phyloP scores from a whole-genome alignment of 2,113 vertebrate species.

The Antigone vipio region DNA sequence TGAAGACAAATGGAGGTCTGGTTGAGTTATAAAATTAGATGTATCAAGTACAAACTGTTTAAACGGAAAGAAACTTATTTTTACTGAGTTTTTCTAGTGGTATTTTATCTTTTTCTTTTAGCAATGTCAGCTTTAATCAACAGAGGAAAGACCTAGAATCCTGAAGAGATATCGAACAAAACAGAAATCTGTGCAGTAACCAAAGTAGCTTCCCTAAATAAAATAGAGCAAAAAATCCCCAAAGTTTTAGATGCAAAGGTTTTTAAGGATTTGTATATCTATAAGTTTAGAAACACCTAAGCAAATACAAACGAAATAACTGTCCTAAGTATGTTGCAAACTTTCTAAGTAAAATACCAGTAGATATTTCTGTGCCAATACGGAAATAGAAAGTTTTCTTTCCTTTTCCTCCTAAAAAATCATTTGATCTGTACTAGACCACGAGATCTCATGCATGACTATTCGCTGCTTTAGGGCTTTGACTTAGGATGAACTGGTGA shows the following conservation, averaged over 20 bases:
- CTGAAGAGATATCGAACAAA: background rate
- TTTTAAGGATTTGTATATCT: background rate
- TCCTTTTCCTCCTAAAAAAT: background rate
- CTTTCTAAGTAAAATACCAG: background rate
- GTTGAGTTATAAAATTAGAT: background rate
- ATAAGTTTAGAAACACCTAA: background rate
- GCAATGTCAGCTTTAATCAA: background rate
- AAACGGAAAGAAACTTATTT: background rate
- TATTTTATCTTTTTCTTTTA: background rate
- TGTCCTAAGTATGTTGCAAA: background rate
- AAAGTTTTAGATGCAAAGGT: background rate
- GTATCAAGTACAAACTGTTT: background rate
- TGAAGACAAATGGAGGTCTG: background rate
- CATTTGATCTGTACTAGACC: background rate
- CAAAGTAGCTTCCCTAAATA: background rate
- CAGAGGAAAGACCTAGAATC: background rate
- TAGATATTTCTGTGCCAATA: background rate
- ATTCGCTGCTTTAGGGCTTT: conserved; percentile 19
- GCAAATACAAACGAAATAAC: background rate
- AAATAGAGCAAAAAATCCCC: background rate
- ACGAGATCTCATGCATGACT: background rate
- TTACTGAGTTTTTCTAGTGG: background rate
- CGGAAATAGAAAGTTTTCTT: background rate
- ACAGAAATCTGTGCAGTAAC: background rate
- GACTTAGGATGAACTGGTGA: background rate